Percentiles rank a stretch among this genome's conserved stretches.
phyloP scores from a whole-genome alignment of 2,797 vertebrate genomes.

The Apodemus agrarius region DNA sequence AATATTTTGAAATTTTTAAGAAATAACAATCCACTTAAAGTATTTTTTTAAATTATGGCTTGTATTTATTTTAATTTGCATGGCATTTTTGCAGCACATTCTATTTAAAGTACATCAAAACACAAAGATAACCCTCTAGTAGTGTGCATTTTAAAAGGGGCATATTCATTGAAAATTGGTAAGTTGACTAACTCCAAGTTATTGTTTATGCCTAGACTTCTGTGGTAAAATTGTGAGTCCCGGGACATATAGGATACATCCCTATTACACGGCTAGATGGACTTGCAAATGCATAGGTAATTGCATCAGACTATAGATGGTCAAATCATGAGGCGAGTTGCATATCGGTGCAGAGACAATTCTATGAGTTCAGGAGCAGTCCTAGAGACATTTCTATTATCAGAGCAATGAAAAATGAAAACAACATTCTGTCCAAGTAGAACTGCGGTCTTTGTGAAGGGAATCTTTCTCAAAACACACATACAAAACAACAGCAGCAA shows the following conservation, averaged over 20 bases:
- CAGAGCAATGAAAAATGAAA: neutral
- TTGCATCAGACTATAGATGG: neutral
- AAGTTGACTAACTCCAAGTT: conserved; percentile 8
- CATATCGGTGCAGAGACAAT: neutral
- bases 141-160: neutral
- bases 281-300: conserved; percentile 3
- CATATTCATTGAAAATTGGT: neutral
- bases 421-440: conserved; percentile 20
- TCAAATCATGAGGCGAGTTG: neutral
- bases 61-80: neutral
- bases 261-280: neutral
- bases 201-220: conserved; percentile 12
- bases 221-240: neutral
- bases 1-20: neutral
- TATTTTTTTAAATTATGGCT: neutral
- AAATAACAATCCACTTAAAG: neutral
- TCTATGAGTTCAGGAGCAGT: conserved; percentile 17
- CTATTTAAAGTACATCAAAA: neutral
- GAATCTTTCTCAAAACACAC: neutral
- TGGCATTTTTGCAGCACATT: neutral
- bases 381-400: neutral
- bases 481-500: neutral
- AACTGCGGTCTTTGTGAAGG: neutral
- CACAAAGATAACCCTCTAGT: neutral
- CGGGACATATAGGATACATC: neutral